Evolutionary conservation across 53 echinoderm and acorn worm species (phyloP), one percentile per base, ranked within the genome.

Genomic region (Zoroaster sp.): DNA sequence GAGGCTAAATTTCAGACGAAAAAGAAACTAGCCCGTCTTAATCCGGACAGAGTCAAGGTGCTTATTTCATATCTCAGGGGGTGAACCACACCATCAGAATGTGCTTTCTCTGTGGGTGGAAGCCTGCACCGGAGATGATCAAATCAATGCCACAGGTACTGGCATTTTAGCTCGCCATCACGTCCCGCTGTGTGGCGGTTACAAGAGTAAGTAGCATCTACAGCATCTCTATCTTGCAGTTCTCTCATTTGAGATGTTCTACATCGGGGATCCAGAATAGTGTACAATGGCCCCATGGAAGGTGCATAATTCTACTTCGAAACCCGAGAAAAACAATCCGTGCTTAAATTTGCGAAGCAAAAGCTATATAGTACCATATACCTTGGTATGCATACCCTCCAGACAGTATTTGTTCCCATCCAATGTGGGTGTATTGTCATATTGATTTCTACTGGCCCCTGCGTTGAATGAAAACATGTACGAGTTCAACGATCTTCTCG

Each of bases 91-190:
- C 63, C 63, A 59, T 59, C 23, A 59, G n/a, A 59, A 59, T 59
- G 42, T 20, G 13, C 40, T 43, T 35, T 65, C 2, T 40, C 40
- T 41, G 81, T 80, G 82, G 82, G 82, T 66, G 82, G 82, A 82
- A 30, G 32, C 28, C 41, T 67, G 59, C 40, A 82, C 44, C 33
- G 43, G 67, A 82, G 66, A 82, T 66, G 66, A 66, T 31, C 46
- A 15, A 43, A 82, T 82, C 82, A 43, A 82, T 82, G 40, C 46
- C 18, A 44, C 40, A 66, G 44, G 44, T 68, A 31, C 41, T 43
- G 67, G 82, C 67, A 46, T 59, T 40, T 67, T 30, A 17, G 59
- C 59, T 18, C 59, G 10, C 36, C 37, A 55, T 38, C 17, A 59
- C 37, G 78, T 59, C 78, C 78, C 4, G 35, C 63, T 1, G 59